Conservation (phyloP, 1,140 invertebrate genomes). For the Zeugodacus cucurbitae region DNA sequence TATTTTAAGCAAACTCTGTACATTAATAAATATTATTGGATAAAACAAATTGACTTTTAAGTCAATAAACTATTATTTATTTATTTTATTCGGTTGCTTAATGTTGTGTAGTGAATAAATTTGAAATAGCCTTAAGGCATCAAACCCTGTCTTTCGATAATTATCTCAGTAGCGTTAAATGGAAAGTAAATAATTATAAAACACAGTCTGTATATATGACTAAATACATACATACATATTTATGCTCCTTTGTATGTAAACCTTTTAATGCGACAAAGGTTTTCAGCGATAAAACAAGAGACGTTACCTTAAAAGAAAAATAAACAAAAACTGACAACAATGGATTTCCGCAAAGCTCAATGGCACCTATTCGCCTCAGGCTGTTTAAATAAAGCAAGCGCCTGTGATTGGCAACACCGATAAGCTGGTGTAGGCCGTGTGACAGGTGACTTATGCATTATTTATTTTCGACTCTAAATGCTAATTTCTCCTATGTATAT, state of each 20-base stretch:
- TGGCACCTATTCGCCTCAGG: not conserved
- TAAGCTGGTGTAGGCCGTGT: not conserved
- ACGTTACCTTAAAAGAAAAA: not conserved
- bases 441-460: slow-evolving; percentile 26
- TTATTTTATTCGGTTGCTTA: not conserved
- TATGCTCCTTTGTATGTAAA: not conserved
- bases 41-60: not conserved
- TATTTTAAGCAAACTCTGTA: no score
- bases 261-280: not conserved
- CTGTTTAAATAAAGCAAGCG: not conserved
- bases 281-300: not conserved
- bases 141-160: not conserved
- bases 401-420: not conserved
- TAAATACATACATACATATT: not conserved
- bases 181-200: not conserved
- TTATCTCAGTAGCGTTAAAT: not conserved
- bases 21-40: not conserved
- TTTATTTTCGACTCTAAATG: not conserved
- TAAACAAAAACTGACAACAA: slow-evolving; percentile 1
- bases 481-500: not conserved
- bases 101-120: not conserved
- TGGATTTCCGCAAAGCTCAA: slow-evolving; percentile 15
- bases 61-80: not conserved
- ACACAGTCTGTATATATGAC: no score
- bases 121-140: not conserved